These are phyloP conservation scores for Hydrolagus affinis DNA, from an alignment of 2,113 vertebrate species.

Conservation along the genomic window DNA sequence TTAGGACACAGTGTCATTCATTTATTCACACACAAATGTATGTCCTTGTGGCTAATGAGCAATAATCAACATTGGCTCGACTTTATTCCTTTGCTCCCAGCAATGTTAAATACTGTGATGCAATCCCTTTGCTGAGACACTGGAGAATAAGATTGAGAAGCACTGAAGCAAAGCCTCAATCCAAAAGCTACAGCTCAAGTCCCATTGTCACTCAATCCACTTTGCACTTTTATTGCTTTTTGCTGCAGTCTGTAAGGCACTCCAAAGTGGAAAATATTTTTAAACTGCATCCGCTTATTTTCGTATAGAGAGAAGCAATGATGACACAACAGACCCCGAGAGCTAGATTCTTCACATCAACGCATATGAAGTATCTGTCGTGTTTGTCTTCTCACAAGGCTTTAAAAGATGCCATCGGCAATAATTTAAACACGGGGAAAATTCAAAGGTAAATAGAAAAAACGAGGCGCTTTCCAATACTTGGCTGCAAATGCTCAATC, in stretches of 20 bases:
- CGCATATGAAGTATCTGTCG: conserved; percentile 54
- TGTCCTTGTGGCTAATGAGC: conserved; percentile 79
- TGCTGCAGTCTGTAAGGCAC: conserved; percentile 10
- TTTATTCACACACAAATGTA: conserved; percentile 71
- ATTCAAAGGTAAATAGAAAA: conserved; percentile 61
- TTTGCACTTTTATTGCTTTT: conserved; percentile 41
- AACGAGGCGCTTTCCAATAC: conserved; percentile 56
- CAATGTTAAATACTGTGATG: conserved; percentile 64
- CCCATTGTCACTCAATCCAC: conserved; percentile 35
- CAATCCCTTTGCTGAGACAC: conserved; percentile 54
- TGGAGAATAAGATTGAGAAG: conserved; percentile 54
- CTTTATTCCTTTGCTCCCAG: conserved; percentile 66
- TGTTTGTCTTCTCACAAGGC: conserved; percentile 47
- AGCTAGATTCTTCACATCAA: conserved; percentile 42
- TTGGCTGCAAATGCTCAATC: conserved; percentile 55
- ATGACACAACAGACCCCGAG: conserved; percentile 46
- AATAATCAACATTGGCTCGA: conserved; percentile 78
- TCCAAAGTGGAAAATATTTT: neutral
- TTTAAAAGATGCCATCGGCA: conserved; percentile 72
- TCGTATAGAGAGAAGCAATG: conserved; percentile 55
- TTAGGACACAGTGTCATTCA: conserved; percentile 63
- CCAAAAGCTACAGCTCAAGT: conserved; percentile 9
- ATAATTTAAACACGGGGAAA: conserved; percentile 58
- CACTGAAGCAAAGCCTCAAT: conserved; percentile 52
- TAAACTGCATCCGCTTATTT: neutral